Evolutionary conservation across 2,113 vertebrate species (phyloP), one percentile per base, ranked within the genome.

Genomic region (Oryzias woworae): DNA sequence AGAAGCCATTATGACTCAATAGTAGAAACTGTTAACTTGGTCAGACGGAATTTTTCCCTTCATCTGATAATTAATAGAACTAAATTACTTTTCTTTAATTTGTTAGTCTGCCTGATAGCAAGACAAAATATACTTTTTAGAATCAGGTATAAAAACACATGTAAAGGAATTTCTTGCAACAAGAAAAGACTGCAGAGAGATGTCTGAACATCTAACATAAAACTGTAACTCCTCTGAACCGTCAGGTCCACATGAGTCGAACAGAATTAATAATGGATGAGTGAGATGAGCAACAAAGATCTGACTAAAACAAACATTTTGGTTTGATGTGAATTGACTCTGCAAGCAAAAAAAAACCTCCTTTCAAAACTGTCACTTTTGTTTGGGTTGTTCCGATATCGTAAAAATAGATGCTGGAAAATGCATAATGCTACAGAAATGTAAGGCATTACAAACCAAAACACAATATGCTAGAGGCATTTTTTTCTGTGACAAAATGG

Each of bases 231-330:
- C 12, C 68, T 54, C 43, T 67, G 51, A 66, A 61, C n/a, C 17
- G 58, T 69, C 47, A 53, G 24, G 31, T 31, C 52, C 42, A 47
- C 20, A 47, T 42, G 53, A 77, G 58, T 73, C 2, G n/a, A 52
- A 18, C 17, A 53, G 28, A 52, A 69, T 81, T 4, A 80, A 82
- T 82, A 43, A 65, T 77, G 49, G 51, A 76, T 59, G 43, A 54
- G 52, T n/a, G 14, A 50, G 41, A n/a, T 54, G 46, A 45, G 51
- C 22, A 36, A 36, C 45, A 59, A 65, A 68, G 42, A 68, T 62
- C 59, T 69, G 36, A 63, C 52, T 46, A 42, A 54, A 24, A 73
- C 56, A 60, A 66, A 62, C 49, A 53, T 28, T 79, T 74, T 85
- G 23, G 41, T 79, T 74, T 85, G 23, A 71, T 53, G 20, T 36